Percentiles rank a stretch among this genome's conserved stretches.
phyloP scores from a whole-genome alignment of 2,888 invertebrate species.

The Zygothrica quintamaculata region DNA sequence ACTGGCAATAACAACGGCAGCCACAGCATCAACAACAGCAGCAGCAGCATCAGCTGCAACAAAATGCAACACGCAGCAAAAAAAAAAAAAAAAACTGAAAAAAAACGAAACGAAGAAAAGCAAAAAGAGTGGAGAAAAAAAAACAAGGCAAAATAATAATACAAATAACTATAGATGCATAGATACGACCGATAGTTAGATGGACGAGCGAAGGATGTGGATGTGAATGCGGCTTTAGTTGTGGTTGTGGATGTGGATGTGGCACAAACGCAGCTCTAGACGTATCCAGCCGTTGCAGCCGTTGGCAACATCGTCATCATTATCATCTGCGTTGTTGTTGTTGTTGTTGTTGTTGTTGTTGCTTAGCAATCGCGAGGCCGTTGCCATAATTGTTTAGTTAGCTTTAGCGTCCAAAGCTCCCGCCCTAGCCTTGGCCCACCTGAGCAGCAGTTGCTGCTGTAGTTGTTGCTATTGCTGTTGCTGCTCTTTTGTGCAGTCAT shows the following conservation, averaged over 20 bases:
- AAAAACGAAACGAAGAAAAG: conserved; percentile 49
- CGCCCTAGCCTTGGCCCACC: conserved; percentile 72
- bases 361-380: conserved; percentile 56
- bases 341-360: conserved; percentile 24
- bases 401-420: conserved; percentile 55
- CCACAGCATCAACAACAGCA: too few relatives aligned
- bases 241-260: conserved; percentile 3
- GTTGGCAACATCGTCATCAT: conserved; percentile 58
- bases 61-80: conserved; percentile 36
- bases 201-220: conserved; percentile 70
- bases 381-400: conserved; percentile 78
- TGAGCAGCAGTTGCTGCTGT: conserved; percentile 53
- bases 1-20: conserved; percentile 18
- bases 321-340: conserved; percentile 29
- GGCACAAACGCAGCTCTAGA: background rate
- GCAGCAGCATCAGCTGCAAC: too few relatives aligned
- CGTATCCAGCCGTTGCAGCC: conserved; percentile 19
- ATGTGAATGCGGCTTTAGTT: background rate
- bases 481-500: conserved; percentile 73
- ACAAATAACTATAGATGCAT: conserved; percentile 79
- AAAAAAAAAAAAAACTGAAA: conserved; percentile 40
- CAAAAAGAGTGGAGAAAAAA: conserved; percentile 65
- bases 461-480: conserved; percentile 9
- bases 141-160: conserved; percentile 77
- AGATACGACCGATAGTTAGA: conserved; percentile 77